Evolutionary conservation across 2,113 vertebrate genomes (phyloP).

Genomic region (Plecotus auritus): DNA sequence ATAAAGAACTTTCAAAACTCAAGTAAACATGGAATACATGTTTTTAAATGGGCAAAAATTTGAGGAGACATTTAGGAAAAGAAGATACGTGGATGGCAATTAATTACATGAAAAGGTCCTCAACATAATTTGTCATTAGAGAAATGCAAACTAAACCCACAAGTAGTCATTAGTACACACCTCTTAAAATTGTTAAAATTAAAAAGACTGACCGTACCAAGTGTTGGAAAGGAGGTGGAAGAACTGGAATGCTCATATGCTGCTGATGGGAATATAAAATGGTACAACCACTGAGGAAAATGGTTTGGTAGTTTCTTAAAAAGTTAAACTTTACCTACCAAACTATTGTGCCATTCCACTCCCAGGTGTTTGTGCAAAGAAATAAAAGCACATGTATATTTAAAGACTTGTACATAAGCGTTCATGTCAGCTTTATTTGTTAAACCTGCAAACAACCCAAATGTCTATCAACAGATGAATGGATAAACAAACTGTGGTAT

Average conservation of each 20-base stretch:
- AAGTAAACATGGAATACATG: neutral
- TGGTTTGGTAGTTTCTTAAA: neutral
- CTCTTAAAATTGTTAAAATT: neutral
- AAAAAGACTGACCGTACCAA: neutral
- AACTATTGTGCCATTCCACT: neutral
- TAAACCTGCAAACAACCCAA: neutral
- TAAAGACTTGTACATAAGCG: neutral
- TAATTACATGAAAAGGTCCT: neutral
- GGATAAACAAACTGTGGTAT: neutral
- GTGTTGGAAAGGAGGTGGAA: neutral
- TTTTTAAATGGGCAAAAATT: neutral
- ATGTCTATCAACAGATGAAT: neutral
- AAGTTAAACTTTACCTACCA: neutral
- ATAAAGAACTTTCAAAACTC: neutral
- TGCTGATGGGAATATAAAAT: neutral
- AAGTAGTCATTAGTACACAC: neutral
- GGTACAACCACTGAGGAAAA: neutral
- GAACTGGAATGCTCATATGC: too few relatives aligned
- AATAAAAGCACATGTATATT: neutral
- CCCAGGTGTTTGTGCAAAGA: neutral
- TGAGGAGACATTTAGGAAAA: neutral
- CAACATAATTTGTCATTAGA: neutral
- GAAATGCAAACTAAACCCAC: neutral
- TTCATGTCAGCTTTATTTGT: slow-evolving; percentile 8
- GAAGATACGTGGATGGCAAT: neutral